Evolutionary conservation across 2,888 invertebrate species (phyloP), one percentile per base, ranked within the genome.

Genomic region (Synergus umbraculus): DNA sequence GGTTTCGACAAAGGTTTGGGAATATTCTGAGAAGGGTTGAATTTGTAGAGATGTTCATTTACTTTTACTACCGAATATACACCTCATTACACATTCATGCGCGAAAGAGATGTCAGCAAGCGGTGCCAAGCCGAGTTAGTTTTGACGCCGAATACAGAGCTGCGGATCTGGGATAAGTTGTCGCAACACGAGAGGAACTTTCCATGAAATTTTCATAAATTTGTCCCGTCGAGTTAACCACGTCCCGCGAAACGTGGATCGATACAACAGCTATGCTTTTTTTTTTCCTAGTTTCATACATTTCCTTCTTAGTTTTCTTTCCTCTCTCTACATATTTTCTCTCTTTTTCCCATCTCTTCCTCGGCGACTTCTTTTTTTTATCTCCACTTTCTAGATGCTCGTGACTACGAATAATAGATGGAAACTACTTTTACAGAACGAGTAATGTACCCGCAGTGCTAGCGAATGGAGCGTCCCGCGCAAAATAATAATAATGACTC

Each of bases 161-260:
- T 29, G 63, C 76, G 63, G 43, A 64, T 46, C 63, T 13, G 18
- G 63, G 76, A 76, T 63, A 76, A 60, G 63, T 64, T 63, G 76
- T 63, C 60, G 63, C 76, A 60, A 60, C 63, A 76, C 29, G 46
- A 64, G 76, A 60, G 63, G 76, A 79, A 69, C 80, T 83, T 77
- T 79, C 79, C 79, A 82, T 83, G 79, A 83, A 83, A 83, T 83
- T 83, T 83, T 82, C 82, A 83, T 82, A 82, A 83, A 83, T 83
- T 83, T 82, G 82, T 83, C 79, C 79, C 58, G 41, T 66, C 79
- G 76, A 81, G 80, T 82, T 81, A 81, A 29, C 65, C 67, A 63
- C 79, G 76, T 78, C 78, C 69, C 63, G 69, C 79, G 37, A 54
- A 65, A 54, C 54, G 18, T 67, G 43, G 66, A 37, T 66, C 66